Percentiles rank a stretch among this genome's conserved stretches.
Conservation (phyloP, 2,797 vertebrate genomes). For the Cetoscarus ocellatus region DNA sequence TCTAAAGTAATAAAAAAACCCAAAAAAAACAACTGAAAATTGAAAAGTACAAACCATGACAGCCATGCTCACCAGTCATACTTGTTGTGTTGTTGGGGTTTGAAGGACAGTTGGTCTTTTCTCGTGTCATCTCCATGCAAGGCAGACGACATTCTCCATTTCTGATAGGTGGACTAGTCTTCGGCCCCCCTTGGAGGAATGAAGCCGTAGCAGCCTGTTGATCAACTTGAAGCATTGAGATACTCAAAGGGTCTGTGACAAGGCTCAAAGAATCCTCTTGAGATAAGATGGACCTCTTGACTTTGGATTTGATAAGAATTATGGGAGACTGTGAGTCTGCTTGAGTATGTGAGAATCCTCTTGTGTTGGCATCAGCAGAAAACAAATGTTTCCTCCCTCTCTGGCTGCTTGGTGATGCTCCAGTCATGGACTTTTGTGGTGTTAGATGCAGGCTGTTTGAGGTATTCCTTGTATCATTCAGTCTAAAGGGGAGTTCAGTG, state of each 20-base stretch:
- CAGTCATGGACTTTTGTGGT: conserved; percentile 24
- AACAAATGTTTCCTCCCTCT: conserved; percentile 10
- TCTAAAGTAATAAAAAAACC: not conserved
- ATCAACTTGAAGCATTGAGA: conserved; percentile 73
- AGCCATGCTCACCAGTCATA: conserved; percentile 2
- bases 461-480: conserved; percentile 44
- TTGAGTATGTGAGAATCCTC: not conserved
- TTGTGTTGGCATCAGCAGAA: not conserved
- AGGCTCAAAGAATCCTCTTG: conserved; percentile 42
- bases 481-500: conserved; percentile 44
- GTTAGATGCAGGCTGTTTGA: conserved; percentile 5
- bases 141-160: conserved; percentile 5
- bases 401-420: not conserved
- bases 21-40: no score
- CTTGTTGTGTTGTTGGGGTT: conserved; percentile 15
- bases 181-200: conserved; percentile 37
- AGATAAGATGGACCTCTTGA: conserved; percentile 24
- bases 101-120: not conserved
- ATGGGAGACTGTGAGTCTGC: not conserved
- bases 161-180: not conserved
- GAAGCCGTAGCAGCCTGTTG: conserved; percentile 31
- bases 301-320: not conserved
- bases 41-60: no score
- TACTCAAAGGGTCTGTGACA: conserved; percentile 69
- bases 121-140: conserved; percentile 32